Conservation (phyloP, 2,113 vertebrate species). For the Xiphias gladius region DNA sequence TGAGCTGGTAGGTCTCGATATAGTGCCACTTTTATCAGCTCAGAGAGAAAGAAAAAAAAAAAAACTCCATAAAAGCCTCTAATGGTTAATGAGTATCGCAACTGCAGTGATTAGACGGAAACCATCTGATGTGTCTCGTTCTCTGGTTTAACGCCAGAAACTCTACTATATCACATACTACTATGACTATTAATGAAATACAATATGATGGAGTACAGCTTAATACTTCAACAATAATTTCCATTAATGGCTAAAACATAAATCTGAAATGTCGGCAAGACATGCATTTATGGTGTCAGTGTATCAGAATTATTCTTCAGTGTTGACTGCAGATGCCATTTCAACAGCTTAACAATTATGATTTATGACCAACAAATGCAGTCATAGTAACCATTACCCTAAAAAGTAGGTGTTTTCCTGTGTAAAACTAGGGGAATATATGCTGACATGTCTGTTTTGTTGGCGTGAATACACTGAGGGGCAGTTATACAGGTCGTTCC, state of each 20-base stretch:
- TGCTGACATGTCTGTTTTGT: slow-evolving; percentile 54
- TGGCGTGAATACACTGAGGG: slow-evolving; percentile 52
- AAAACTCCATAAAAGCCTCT: slow-evolving; percentile 16
- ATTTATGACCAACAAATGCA: slow-evolving; percentile 60
- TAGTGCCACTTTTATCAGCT: slow-evolving; percentile 5
- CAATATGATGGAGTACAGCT: slow-evolving; percentile 10
- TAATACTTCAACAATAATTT: slow-evolving; percentile 47
- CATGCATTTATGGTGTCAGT: slow-evolving; percentile 36
- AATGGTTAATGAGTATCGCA: slow-evolving; percentile 19
- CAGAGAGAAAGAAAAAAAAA: no score
- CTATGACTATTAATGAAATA: slow-evolving; percentile 8
- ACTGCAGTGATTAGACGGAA: slow-evolving; percentile 34
- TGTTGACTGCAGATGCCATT: slow-evolving; percentile 42
- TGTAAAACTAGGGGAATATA: slow-evolving; percentile 53
- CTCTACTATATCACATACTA: not conserved
- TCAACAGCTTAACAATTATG: slow-evolving; percentile 48
- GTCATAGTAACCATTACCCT: slow-evolving; percentile 25
- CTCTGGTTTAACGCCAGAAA: slow-evolving; percentile 31
- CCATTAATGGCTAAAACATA: slow-evolving; percentile 43
- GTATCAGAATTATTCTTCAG: slow-evolving; percentile 32
- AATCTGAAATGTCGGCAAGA: slow-evolving; percentile 46
- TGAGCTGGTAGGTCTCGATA: not conserved
- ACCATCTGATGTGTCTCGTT: slow-evolving; percentile 14
- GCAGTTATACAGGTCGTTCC: slow-evolving; percentile 65
- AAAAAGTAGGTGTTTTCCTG: slow-evolving; percentile 40